Evolutionary conservation across 35 echinoderm and acorn worm species (phyloP), one percentile per base, ranked within the genome.

Genomic region (Lytechinus variegatus): DNA sequence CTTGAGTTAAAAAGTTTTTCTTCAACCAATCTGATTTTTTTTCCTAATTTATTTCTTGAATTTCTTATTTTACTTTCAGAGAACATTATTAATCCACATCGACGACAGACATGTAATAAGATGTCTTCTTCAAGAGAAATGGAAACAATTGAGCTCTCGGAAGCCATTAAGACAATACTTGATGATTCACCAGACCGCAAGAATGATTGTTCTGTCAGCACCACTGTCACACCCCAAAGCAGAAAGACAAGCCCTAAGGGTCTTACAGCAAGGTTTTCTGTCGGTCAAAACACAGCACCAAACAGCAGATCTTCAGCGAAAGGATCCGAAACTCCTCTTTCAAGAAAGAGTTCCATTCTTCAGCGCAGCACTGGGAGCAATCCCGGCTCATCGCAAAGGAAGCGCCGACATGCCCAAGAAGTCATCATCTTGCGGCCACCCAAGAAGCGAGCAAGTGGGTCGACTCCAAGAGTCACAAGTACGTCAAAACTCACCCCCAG

Each of bases 351-450:
- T 57, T 93, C 92, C 55, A 33, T 93, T 19, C 55, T 93, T 33
- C 92, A 93, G 92, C 92, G 92, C 52, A 93, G 92, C 92, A 14
- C 24, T 57, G 92, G 92, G 1, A 24, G 92, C 11, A 21, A 57
- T 12, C 28, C 28, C 11, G 16, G 54, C 29, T 92, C 96, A 51
- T 94, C 96, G 24, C 96, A 94, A 8, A 96, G 61, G 44, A 96
- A 96, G 33, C 92, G 96, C 52, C 51, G 94, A 14, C 96, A 96
- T 56, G 94, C 94, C 56, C 94, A 96, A 27, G 94, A 96, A 14
- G 96, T 96, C 13, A 96, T 96, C 94, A 96, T 96, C 52, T 44
- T 96, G 28, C 86, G 96, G 87, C 94, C 94, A 54, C 96, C 96
- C 4, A 95, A 93, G 54, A 93, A 87, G 56, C 94, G 87, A 24